Conservation (phyloP, 2,888 invertebrate genomes). For the Acronicta psi region DNA sequence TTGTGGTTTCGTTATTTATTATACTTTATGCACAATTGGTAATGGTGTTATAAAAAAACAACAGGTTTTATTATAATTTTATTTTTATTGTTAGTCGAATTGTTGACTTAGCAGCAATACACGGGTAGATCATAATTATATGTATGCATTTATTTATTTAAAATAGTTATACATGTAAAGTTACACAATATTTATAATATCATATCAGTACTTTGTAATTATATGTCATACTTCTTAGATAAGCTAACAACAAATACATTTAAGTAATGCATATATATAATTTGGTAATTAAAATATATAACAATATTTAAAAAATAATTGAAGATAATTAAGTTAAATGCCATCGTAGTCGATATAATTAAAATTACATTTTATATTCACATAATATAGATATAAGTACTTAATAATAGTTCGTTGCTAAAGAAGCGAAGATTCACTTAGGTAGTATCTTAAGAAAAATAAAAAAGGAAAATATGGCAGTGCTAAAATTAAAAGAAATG, state of each 20-base stretch:
- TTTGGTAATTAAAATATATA: constrained; percentile 55
- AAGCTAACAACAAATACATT: constrained; percentile 62
- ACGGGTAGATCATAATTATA: constrained; percentile 55
- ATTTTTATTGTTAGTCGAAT: constrained; percentile 75
- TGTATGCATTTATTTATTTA: constrained; percentile 48
- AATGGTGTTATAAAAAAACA: constrained; percentile 7
- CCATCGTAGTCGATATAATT: constrained; percentile 53
- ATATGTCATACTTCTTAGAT: constrained; percentile 53
- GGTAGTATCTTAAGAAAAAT: constrained; percentile 34
- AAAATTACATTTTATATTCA: constrained; percentile 46
- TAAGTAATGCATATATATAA: constrained; percentile 57
- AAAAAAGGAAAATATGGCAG: constrained; percentile 57
- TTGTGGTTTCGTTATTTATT: too few species aligned
- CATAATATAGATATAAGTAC: constrained; percentile 43
- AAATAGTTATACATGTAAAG: constrained; percentile 50
- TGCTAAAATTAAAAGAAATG: constrained; percentile 50
- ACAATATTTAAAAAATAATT: constrained; percentile 49
- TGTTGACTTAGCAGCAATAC: constrained; percentile 71
- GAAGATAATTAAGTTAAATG: constrained; percentile 60
- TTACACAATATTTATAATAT: constrained; percentile 48
- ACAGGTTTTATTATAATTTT: constrained; percentile 31
- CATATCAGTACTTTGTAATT: constrained; percentile 61
- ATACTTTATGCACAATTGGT: too few species aligned
- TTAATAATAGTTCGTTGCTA: constrained; percentile 55
- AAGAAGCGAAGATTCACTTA: constrained; percentile 50